phyloP scores from a whole-genome alignment of 2,888 invertebrate genomes.

The Taenaris catops region DNA sequence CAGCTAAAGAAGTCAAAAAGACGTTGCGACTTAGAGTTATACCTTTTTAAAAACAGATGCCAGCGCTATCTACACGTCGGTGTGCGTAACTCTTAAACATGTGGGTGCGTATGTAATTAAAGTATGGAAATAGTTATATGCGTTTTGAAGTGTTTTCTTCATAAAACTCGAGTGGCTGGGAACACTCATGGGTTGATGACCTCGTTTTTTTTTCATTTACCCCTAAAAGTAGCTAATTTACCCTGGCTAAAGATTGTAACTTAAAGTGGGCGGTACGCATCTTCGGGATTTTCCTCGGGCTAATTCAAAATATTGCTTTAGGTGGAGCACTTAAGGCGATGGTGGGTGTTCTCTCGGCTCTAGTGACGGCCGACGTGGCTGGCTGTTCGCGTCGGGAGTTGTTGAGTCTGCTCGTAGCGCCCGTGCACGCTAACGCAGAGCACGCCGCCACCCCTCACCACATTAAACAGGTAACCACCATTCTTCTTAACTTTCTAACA shows the following conservation, averaged over 20 bases:
- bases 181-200: conserved; percentile 63
- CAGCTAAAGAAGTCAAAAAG: too few species aligned
- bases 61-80: conserved; percentile 20
- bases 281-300: too few species aligned
- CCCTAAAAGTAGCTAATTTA: too few species aligned
- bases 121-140: conserved; percentile 77
- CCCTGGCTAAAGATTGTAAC: too few species aligned
- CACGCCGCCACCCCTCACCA: conserved; percentile 72
- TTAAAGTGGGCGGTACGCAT: too few species aligned
- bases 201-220: conserved; percentile 59
- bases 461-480: conserved; percentile 77
- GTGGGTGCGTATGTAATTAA: conserved; percentile 71
- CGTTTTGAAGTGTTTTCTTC: conserved; percentile 77
- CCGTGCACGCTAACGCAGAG: conserved; percentile 79
- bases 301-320: too few species aligned
- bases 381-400: conserved; percentile 91
- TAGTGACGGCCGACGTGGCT: conserved; percentile 90
- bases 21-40: too few species aligned
- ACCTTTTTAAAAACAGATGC: conserved; percentile 16
- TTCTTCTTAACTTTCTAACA: too few species aligned
- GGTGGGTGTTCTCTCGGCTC: conserved; percentile 94
- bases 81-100: conserved; percentile 37
- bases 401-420: conserved; percentile 87
- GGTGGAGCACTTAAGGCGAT: conserved; percentile 95
- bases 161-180: conserved; percentile 76